phyloP scores from a whole-genome alignment of 1,140 invertebrate genomes.

The Tetragonula clypearis region DNA sequence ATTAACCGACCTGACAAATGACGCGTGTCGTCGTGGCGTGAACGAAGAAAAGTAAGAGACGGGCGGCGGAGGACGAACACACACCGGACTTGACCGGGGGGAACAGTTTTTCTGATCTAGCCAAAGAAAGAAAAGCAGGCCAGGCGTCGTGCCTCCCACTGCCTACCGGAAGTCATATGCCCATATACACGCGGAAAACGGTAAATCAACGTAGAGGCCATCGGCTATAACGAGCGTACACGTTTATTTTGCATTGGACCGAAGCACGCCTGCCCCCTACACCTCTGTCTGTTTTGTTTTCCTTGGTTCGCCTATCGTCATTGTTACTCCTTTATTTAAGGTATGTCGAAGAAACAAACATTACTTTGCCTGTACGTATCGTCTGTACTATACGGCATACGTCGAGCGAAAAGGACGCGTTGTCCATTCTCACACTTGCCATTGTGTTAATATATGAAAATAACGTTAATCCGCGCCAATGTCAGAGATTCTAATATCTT shows the following conservation, averaged over 20 bases:
- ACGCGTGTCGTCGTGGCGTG: constrained; percentile 54
- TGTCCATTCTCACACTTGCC: neutral
- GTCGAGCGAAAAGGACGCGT: too few species aligned
- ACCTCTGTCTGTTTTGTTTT: constrained; percentile 37
- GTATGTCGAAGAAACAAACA: constrained; percentile 15
- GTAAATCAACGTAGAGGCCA: constrained; percentile 72
- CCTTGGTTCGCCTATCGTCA: constrained; percentile 24
- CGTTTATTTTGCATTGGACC: constrained; percentile 43
- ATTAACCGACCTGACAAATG: constrained; percentile 64
- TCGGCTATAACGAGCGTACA: constrained; percentile 33
- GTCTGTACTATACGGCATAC: neutral
- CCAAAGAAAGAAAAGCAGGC: constrained; percentile 45
- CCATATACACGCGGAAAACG: constrained; percentile 80
- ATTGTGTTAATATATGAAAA: neutral
- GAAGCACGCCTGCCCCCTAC: constrained; percentile 8
- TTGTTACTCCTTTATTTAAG: constrained; percentile 28
- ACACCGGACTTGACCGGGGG: constrained; percentile 23
- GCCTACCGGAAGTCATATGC: constrained; percentile 80
- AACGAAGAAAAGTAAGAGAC: constrained; percentile 47
- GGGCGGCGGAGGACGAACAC: constrained; percentile 45
- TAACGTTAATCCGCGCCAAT: neutral
- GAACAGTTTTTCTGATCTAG: constrained; percentile 15
- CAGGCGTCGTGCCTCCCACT: constrained; percentile 61
- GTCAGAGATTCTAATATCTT: neutral
- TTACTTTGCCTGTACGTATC: neutral